These are phyloP conservation scores for Pelvicachromis taeniatus DNA, from an alignment of 2,113 vertebrate genomes.

Conservation along the genomic window DNA sequence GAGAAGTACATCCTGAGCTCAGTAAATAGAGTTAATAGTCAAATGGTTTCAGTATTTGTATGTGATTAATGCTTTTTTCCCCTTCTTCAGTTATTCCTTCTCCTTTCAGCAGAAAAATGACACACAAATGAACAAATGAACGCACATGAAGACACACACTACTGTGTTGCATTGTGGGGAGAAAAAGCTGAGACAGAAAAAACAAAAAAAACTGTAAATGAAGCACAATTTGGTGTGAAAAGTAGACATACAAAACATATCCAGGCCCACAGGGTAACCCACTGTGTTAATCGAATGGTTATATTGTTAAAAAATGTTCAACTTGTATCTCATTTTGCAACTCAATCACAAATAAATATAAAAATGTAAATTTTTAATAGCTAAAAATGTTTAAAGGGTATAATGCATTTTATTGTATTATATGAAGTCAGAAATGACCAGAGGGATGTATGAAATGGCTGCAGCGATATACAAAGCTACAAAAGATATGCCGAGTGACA, in stretches of 20 bases:
- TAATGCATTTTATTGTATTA: neutral
- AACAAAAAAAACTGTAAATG: neutral
- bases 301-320: neutral
- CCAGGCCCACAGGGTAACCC: neutral
- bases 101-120: neutral
- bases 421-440: no score
- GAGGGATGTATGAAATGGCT: neutral
- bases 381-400: neutral
- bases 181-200: neutral
- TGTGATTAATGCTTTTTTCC: neutral
- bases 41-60: neutral
- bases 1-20: neutral
- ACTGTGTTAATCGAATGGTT: neutral
- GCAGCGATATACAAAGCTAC: neutral
- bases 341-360: neutral
- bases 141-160: neutral
- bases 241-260: neutral
- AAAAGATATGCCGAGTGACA: neutral
- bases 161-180: neutral
- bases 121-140: neutral
- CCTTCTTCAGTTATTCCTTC: neutral
- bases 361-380: neutral
- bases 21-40: neutral
- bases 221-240: neutral
- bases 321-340: neutral